Evolutionary conservation across 2,888 invertebrate species (phyloP), one percentile per base, ranked within the genome.

Genomic region (Trissolcus japonicus): DNA sequence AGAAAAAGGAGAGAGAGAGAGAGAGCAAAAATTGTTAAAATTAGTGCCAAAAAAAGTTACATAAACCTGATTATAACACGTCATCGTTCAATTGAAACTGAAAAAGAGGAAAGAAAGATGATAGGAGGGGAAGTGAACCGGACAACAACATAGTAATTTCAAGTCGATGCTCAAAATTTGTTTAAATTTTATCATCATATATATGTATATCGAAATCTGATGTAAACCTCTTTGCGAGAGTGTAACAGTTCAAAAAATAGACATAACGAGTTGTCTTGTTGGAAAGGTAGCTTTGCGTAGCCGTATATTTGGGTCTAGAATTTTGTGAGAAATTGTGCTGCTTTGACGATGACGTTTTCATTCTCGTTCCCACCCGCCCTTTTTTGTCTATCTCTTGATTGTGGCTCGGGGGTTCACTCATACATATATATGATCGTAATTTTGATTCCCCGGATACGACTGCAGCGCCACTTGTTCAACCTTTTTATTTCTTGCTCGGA

Each of bases 181-280:
- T 57, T 66, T 68, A 75, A 75, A 75, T 56, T 7, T 74, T 73
- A 66, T 75, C 55, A 76, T 79, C 78, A 79, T 76, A 78, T 75
- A 76, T 76, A 80, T 76, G 72, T 83, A 83, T 80, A 82, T 83
- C 35, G 86, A 85, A 87, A 87, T 88, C 87, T 87, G 82, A 88
- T 86, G 87, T 88, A 88, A 88, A 87, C 86, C 87, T 86, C 84
- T 79, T 82, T 83, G 67, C 67, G 53, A 67, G 35, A 57, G 54
- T 69, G 40, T 21, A 19, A 48, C 14, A 16, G 43, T 16, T 7
- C 29, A 46, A 60, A 16, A 62, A 29, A 46, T 25, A 41, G 40
- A 59, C 17, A 59, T 14, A 59, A 72, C 7, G 48, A 43, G 40
- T 29, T 40, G 56, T 43, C 61, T 57, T 60, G 55, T 54, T 46